phyloP scores from a whole-genome alignment of 2,888 invertebrate species.

The Rhagium mordax region DNA sequence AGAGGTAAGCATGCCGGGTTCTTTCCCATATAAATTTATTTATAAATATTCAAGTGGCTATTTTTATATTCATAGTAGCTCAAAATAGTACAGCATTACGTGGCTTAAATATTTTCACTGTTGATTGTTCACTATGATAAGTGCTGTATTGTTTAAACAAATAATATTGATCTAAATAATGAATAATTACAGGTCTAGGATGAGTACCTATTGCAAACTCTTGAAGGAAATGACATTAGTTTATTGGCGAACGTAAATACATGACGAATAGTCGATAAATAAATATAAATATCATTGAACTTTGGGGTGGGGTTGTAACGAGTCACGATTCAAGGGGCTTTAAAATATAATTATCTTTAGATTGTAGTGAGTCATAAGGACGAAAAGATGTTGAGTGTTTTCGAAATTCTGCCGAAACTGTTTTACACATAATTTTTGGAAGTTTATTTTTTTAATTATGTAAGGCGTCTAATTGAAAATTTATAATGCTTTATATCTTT shows the following conservation, averaged over 20 bases:
- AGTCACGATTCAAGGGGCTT: slow-evolving; percentile 9
- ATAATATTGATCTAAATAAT: neutral
- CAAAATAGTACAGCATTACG: slow-evolving; percentile 9
- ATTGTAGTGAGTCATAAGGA: too few relatives aligned
- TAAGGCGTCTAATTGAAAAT: too few relatives aligned
- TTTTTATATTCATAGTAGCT: slow-evolving; percentile 25
- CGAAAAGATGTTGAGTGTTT: too few relatives aligned
- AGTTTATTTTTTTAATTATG: too few relatives aligned
- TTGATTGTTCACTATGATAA: neutral
- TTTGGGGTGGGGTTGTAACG: slow-evolving; percentile 4
- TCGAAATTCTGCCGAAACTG: too few relatives aligned
- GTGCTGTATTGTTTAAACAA: neutral
- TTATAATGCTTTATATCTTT: too few relatives aligned
- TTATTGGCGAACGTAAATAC: neutral
- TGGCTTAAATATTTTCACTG: neutral
- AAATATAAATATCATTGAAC: slow-evolving; percentile 24
- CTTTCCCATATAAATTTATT: slow-evolving; percentile 27
- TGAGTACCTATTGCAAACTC: slow-evolving; percentile 3
- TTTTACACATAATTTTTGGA: too few relatives aligned
- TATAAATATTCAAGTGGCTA: slow-evolving; percentile 27
- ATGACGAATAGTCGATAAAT: slow-evolving; percentile 10
- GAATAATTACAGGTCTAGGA: neutral
- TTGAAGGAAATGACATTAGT: neutral
- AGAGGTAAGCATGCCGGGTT: slow-evolving; percentile 1
- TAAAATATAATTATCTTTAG: too few relatives aligned